A percentile compares a stretch with the other conserved stretches of the same genome.
phyloP scores from a whole-genome alignment of 2,888 invertebrate genomes.

The Meteorus cinctellus region DNA sequence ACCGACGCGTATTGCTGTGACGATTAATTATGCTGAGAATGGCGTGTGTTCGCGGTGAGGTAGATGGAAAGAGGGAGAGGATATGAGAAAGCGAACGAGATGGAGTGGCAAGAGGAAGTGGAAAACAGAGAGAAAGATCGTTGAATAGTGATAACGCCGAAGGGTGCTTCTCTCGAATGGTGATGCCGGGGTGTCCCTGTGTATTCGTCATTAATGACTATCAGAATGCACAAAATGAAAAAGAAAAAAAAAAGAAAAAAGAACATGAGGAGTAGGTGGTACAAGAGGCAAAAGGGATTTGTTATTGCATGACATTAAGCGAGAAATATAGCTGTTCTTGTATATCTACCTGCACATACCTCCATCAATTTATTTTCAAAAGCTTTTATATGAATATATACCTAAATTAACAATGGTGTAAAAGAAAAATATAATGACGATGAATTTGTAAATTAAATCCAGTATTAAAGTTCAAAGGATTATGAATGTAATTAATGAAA shows the following conservation, averaged over 20 bases:
- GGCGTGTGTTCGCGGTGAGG: constrained; percentile 42
- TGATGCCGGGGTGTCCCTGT: neutral
- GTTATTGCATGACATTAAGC: constrained; percentile 22
- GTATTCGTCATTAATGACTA: constrained; percentile 27
- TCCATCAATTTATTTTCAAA: neutral
- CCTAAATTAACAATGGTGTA: neutral
- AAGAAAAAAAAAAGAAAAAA: neutral
- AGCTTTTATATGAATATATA: constrained; percentile 11
- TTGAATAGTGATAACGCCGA: constrained; percentile 40
- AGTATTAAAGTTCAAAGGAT: neutral
- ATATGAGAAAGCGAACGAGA: too few relatives aligned
- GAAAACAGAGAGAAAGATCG: constrained; percentile 38
- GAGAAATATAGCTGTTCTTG: constrained; percentile 7
- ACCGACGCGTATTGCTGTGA: constrained; percentile 59
- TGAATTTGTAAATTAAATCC: neutral
- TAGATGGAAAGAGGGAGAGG: neutral
- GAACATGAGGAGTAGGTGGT: neutral
- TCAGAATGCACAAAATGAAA: neutral
- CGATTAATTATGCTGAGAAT: constrained; percentile 64
- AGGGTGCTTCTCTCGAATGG: constrained; percentile 14
- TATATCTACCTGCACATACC: constrained; percentile 8
- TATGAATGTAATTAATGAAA: neutral
- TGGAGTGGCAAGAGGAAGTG: neutral
- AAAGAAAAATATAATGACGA: neutral
- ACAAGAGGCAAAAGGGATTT: constrained; percentile 20